These are phyloP conservation scores for Tenthredo distinguenda DNA, from an alignment of 2,888 invertebrate genomes.

Conservation along the genomic window DNA sequence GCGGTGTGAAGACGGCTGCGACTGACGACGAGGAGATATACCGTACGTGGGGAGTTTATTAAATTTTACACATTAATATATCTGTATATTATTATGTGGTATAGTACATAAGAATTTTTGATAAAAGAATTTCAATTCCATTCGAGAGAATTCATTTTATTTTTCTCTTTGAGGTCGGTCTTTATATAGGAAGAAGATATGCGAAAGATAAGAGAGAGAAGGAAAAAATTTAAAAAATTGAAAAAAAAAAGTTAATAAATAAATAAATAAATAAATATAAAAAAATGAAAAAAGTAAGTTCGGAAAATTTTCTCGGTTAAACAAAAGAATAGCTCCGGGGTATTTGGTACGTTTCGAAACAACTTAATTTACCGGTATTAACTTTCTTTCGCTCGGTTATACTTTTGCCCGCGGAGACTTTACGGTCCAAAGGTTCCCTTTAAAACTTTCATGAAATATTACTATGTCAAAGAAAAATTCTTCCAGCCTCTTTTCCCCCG, in stretches of 20 bases:
- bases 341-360: slow-evolving; percentile 47
- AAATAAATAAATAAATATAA: slow-evolving; percentile 5
- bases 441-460: slow-evolving; percentile 44
- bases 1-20: slow-evolving; percentile 68
- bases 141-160: neutral
- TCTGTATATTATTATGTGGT: neutral
- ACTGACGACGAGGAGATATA: slow-evolving; percentile 76
- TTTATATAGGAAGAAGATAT: neutral
- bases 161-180: neutral
- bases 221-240: neutral
- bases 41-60: slow-evolving; percentile 67
- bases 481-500: neutral
- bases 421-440: slow-evolving; percentile 35
- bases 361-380: slow-evolving; percentile 51
- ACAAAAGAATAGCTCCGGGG: slow-evolving; percentile 39
- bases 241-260: neutral
- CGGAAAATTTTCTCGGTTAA: slow-evolving; percentile 6
- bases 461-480: slow-evolving; percentile 20
- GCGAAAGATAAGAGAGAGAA: too few relatives aligned
- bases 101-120: neutral
- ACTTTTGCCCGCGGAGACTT: slow-evolving; percentile 42
- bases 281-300: slow-evolving; percentile 17
- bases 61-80: slow-evolving; percentile 4
- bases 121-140: neutral
- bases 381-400: slow-evolving; percentile 41